phyloP scores from a whole-genome alignment of 2,113 vertebrate species.

The Crypturellus undulatus region DNA sequence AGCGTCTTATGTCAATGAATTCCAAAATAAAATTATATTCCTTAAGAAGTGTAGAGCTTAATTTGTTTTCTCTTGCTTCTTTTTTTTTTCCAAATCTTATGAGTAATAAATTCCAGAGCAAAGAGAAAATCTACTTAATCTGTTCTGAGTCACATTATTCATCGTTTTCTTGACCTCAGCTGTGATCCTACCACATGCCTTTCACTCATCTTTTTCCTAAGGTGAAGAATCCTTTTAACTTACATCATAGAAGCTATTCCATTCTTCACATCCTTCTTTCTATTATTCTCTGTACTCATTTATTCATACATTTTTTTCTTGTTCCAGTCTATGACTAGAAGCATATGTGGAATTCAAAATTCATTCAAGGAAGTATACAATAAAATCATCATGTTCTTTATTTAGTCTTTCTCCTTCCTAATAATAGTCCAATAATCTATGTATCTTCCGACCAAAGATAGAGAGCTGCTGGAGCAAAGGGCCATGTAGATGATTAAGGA shows the following conservation, averaged over 20 bases:
- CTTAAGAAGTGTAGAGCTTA: no score
- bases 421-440: background rate
- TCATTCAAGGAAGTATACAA: accelerated
- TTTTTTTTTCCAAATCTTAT: no score
- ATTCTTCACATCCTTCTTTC: background rate
- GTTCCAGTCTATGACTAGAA: background rate
- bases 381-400: background rate
- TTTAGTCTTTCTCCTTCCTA: background rate
- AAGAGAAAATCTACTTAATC: background rate
- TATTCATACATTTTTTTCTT: background rate
- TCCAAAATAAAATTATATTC: no score
- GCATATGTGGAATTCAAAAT: background rate
- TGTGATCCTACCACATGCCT: background rate
- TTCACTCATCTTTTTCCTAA: background rate
- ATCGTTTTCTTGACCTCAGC: background rate
- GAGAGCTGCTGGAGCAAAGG: background rate
- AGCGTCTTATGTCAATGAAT: no score
- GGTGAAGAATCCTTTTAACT: background rate
- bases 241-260: background rate
- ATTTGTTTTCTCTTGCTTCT: no score
- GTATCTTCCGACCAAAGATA: background rate
- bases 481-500: background rate
- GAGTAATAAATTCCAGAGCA: background rate
- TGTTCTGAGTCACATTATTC: background rate
- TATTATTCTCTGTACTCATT: background rate